Evolutionary conservation across 1,140 invertebrate genomes (phyloP), one percentile per base, ranked within the genome.

Genomic region (Brevipalpus yothersi): DNA sequence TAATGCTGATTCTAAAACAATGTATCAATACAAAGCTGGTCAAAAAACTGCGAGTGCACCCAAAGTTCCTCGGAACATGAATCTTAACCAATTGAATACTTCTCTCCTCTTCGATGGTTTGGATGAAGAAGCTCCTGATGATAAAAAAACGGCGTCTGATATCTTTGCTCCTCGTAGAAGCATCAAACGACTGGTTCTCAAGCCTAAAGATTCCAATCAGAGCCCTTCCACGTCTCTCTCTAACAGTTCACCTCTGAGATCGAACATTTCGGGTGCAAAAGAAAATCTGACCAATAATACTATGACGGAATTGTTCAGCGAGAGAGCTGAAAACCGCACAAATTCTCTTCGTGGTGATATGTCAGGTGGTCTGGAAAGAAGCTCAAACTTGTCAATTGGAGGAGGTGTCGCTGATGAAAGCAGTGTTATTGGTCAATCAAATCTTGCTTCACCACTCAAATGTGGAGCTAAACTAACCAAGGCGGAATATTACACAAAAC

Each of bases 401-500:
- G 61, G 65, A 41, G n/a, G n/a, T 51, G 49, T 51, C 8, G 49
- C 13, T 1, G 49, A 51, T 51, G n/a, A n/a, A 23, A 40, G 23
- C 39, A 51, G 49, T 17, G 9, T n/a, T 9, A 55, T 55, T 39
- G 23, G 53, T 9, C 53, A 21, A 4, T 39, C 23, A 2, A 17
- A 42, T 13, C 23, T 45, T 10, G 4, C 41, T 41, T 13, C 42
- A 7, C 17, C 41, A 40, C 41, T 47, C 0, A 63, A 63, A 51
- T 63, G 62, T 63, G 56, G 59, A 19, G 39, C 61, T 39, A 60
- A 56, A 15, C 23, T 74, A 41, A 66, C 63, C n/a, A 74, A 86
- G 5, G 75, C 77, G 2, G 86, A 83, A 11, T 93, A 93, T 71
- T 93, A 87, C 70, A 90, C 84, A 0, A 79, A 85, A 53, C 90